Evolutionary conservation across 2,888 invertebrate genomes (phyloP).

Genomic region (Drosophila imparisetae): DNA sequence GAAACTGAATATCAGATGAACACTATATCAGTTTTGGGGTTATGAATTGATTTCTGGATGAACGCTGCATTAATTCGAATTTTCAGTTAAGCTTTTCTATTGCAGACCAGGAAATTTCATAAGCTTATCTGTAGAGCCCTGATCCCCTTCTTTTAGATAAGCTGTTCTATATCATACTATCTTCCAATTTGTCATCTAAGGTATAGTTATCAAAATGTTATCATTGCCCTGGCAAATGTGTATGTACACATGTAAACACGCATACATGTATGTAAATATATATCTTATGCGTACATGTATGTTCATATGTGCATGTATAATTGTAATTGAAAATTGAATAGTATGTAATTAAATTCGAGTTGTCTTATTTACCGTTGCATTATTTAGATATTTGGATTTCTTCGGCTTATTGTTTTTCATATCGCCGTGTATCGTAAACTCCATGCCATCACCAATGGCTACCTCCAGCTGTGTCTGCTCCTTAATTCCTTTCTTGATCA

Average conservation of each 20-base stretch:
- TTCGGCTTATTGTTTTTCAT: conserved; percentile 92
- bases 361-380: conserved; percentile 87
- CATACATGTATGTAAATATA: conserved; percentile 5
- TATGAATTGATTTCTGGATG: neutral
- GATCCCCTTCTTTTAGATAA: neutral
- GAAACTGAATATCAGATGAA: neutral
- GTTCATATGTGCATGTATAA: conserved; percentile 28
- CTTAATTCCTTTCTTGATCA: conserved; percentile 94
- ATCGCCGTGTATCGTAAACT: conserved; percentile 97
- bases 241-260: neutral
- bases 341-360: conserved; percentile 28
- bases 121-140: neutral
- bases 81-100: neutral
- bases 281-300: conserved; percentile 29
- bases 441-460: conserved; percentile 96
- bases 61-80: neutral
- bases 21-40: neutral
- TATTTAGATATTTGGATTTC: conserved; percentile 92
- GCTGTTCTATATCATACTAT: neutral
- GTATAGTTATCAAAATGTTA: neutral
- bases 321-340: conserved; percentile 9
- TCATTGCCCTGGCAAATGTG: neutral
- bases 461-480: conserved; percentile 95
- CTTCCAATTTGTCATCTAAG: neutral
- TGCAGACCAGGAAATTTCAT: neutral